Conservation (phyloP, 2,888 invertebrate species). For the Odontocerum albicorne region DNA sequence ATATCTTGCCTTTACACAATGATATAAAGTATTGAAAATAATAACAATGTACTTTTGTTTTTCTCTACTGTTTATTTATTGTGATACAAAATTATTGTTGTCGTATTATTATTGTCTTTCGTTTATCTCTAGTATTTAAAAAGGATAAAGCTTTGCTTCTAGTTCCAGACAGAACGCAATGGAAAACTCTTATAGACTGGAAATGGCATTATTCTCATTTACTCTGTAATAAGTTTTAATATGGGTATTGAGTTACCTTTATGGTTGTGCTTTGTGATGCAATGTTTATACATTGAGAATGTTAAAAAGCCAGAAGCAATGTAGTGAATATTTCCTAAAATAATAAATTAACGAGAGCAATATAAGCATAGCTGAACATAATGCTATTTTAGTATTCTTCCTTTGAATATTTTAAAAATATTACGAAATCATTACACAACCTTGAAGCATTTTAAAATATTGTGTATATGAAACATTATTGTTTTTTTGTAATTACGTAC, state of each 20-base stretch:
- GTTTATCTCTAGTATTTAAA: slow-evolving; percentile 1
- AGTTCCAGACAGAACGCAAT: slow-evolving; percentile 8
- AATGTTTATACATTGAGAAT: slow-evolving; percentile 5
- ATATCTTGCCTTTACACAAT: slow-evolving; percentile 36
- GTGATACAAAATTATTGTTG: no score
- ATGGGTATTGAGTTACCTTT: slow-evolving; percentile 22
- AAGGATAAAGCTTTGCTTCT: no score
- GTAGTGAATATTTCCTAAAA: slow-evolving; percentile 3
- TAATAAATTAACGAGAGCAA: slow-evolving; percentile 14
- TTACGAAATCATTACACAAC: no score
- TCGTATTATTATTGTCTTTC: slow-evolving; percentile 17
- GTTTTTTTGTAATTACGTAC: no score
- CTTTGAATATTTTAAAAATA: no score
- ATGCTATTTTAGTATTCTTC: no score
- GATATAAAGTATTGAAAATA: slow-evolving; percentile 31
- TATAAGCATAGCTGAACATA: slow-evolving; percentile 4
- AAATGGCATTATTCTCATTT: slow-evolving; percentile 18
- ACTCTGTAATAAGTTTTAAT: slow-evolving; percentile 7
- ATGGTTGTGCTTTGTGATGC: slow-evolving; percentile 22
- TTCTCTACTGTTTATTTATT: slow-evolving; percentile 27
- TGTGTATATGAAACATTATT: no score
- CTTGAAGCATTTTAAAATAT: no score
- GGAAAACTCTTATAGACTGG: slow-evolving; percentile 18
- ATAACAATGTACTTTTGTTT: slow-evolving; percentile 21
- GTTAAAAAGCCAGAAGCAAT: slow-evolving; percentile 10